These are phyloP conservation scores for Rhynchonema sp. DNA, from an alignment of 2,888 invertebrate species.

Conservation along the genomic window DNA sequence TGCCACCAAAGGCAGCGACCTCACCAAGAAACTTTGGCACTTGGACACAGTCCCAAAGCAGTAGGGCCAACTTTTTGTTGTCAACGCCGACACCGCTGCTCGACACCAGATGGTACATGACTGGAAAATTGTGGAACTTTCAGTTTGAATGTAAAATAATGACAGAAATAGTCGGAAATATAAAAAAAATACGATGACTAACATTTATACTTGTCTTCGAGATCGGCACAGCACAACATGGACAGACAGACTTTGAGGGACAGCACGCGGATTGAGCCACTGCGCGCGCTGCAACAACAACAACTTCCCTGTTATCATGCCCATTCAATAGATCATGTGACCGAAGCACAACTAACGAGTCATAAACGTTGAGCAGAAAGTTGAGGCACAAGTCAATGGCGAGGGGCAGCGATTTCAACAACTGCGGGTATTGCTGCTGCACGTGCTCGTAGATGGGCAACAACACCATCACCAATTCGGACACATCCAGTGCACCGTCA, in stretches of 20 bases:
- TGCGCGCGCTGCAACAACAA: constrained; percentile 52
- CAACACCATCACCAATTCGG: constrained; percentile 86
- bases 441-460: constrained; percentile 58
- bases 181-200: constrained; percentile 14
- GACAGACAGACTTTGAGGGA: constrained; percentile 94
- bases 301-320: constrained; percentile 46
- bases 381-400: constrained; percentile 90
- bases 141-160: too few species aligned
- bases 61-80: constrained; percentile 72
- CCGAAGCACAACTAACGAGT: constrained; percentile 40
- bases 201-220: constrained; percentile 88
- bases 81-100: constrained; percentile 84
- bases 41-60: constrained; percentile 66
- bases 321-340: constrained; percentile 71
- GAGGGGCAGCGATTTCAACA: constrained; percentile 45
- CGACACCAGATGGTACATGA: constrained; percentile 80
- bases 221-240: constrained; percentile 72
- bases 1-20: constrained; percentile 97
- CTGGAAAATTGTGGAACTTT: too few species aligned
- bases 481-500: constrained; percentile 60
- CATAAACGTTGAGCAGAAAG: constrained; percentile 95
- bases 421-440: constrained; percentile 13
- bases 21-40: constrained; percentile 87
- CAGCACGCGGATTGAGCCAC: constrained; percentile 80
- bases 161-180: too few species aligned